Base-by-base conservation (phyloP, 2,797 vertebrate species). In the Alectoris magna region DNA sequence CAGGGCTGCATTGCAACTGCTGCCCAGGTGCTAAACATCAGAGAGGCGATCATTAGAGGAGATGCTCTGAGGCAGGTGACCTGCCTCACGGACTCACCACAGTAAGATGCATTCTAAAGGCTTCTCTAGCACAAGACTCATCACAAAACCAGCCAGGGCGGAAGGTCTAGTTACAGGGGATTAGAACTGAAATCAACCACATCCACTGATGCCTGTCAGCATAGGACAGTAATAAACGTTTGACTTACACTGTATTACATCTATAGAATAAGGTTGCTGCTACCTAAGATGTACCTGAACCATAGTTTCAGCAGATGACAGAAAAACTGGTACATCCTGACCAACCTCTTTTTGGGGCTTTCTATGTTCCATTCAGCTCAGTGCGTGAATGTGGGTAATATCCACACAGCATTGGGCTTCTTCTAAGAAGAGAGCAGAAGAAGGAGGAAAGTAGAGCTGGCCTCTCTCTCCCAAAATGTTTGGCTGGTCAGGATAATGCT, bases 151-250 rank as follows among this genome's bases (percentile, higher is more conserved):
- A 76, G 0, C 10, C 13, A 11, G 56, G 29, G 41, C 23, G 82
- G 22, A 6, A 86, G 34, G 9, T 56, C 71, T 22, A 68, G 8
- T 31, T 56, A 26, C 9, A 5, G 0, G 1, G 38, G 18, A 41
- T 66, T 69, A 34, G 48, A 73, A 23, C 6, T 60, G 36, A 78
- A 86, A 67, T 43, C 34, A 36, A 4, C 46, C 14, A 11, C 34
- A 49, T 17, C 41, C 62, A 15, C 27, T 60, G 27, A n/a, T 49
- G 31, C 44, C 71, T 74, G 18, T 49, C 58, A 49, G 48, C 55
- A 75, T 3, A 46, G 29, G 11, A 44, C 31, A 67, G 14, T 3
- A 23, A 53, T 2, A 26, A n/a, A 59, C 0, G 0, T 5, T 36
- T 38, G 69, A 29, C 0, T 92, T 68, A 10, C 3, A 16, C 12